Base-by-base conservation (phyloP, 2,113 vertebrate genomes). In the Channa maculata region DNA sequence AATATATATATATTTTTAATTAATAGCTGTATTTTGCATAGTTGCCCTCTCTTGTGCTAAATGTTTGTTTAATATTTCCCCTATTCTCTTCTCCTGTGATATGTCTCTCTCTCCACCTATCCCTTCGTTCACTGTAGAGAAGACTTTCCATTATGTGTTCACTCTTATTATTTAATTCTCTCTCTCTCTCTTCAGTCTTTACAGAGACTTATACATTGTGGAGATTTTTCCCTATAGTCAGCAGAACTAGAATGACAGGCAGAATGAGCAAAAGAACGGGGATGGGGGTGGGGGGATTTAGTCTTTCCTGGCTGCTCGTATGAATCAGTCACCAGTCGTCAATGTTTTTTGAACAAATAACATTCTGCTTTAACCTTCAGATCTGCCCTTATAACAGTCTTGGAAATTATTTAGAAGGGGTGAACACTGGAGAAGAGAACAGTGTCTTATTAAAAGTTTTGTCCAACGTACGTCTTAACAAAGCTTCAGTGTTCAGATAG, bases 141-240 rank as follows among this genome's bases (percentile, higher is more conserved):
- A 65, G 51, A 74, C 50, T 83, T 83, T 86, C 68, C 73, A 69
- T 65, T 8, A 2, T 33, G 37, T 33, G n/a, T 51, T 63, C 39
- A 41, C 41, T 76, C 48, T 41, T 6, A 34, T 73, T 74, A 7
- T 77, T 34, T 55, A 33, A 50, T 55, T 49, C 68, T 53, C 71
- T 10, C n/a, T 24, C 61, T 33, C 49, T 37, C 15, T 55, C 24
- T 44, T 14, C 36, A 11, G 43, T 38, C 66, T 44, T 63, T 68
- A 71, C 62, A 79, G 77, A 86, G 79, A 86, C 84, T 84, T 81
- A 81, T 75, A 87, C 79, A 86, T 87, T 77, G 60, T 73, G 57
- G 75, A 83, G 78, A 73, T 85, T 87, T 90, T 90, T 24, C 90
- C 70, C 83, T 76, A 69, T 62, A 89, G 87, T 91, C 87, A 88